Evolutionary conservation across 2,797 vertebrate species (phyloP), one percentile per base, ranked within the genome.

Genomic region (Anguilla megastoma): DNA sequence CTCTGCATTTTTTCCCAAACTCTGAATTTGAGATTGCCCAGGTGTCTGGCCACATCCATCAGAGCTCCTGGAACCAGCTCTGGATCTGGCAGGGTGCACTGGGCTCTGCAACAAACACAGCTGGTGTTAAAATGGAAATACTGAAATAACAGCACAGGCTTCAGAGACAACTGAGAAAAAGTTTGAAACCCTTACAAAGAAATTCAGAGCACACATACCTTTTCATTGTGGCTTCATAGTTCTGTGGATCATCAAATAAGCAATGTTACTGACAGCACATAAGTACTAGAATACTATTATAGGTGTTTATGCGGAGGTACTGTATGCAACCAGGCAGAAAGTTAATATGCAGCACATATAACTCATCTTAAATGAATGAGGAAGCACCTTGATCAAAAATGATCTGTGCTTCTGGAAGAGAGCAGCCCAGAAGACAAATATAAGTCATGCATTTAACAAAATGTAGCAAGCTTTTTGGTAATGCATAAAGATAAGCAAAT

Each of bases 1-100:
- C 56, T 56, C 79, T 66, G 66, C 87, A 90, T 89, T 79, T 90
- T 89, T 76, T 89, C 50, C 88, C 90, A 90, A 56, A 89, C 87
- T 58, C 85, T 90, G 60, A 88, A 90, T 54, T 84, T 88, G n/a
- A 90, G 90, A 8, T 87, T 86, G 69, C 87, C 85, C 69, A 90
- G 85, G 71, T 90, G 87, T 63, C 74, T 79, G 30, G 87, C 85
- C 33, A 90, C 85, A 79, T 90, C 74, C 74, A 88, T 87, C 86
- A 88, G 83, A 6, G 63, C 83, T 33, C 87, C 87, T 60, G 87
- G 41, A 7, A 3, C 33, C 86, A 50, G 30, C 71, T 71, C 21
- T 30, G 71, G 30, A 16, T 83, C 60, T 18, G 30, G 88, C 21
- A n/a, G 56, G 12, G 56, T 21, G 48, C 74, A 87, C 52, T 86